A percentile compares a stretch with the other conserved stretches of the same genome.
Evolutionary conservation across 2,113 vertebrate species (phyloP).

Genomic region (Anarhynchus alexandrinus): DNA sequence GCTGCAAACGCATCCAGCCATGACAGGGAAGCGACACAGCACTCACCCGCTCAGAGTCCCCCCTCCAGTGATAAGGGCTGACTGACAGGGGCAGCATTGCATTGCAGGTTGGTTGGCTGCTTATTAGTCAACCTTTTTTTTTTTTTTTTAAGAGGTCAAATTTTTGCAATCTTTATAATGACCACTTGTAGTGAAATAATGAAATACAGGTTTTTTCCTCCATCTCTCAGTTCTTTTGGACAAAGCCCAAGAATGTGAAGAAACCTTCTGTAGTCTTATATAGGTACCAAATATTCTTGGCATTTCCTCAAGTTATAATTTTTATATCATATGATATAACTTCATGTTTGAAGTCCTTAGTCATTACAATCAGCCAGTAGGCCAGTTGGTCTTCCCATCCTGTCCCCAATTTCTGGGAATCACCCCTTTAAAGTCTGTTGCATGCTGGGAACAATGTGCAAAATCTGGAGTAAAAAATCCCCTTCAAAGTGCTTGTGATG

Average conservation of each 20-base stretch:
- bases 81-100: rapidly evolving
- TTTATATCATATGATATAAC: background rate
- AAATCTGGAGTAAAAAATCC: background rate
- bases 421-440: background rate
- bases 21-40: background rate
- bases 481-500: background rate
- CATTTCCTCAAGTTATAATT: background rate
- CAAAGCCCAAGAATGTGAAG: background rate
- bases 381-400: background rate
- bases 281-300: background rate
- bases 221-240: background rate
- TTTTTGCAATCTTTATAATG: background rate
- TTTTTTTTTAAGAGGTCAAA: rapidly evolving
- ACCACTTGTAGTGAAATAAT: background rate
- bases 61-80: rapidly evolving
- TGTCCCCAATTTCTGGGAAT: background rate
- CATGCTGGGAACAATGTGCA: background rate
- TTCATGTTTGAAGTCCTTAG: background rate
- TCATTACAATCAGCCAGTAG: background rate
- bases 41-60: no score
- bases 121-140: background rate
- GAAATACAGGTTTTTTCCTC: background rate
- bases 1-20: background rate
- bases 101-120: rapidly evolving
- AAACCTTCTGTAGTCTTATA: background rate